A percentile compares a stretch with the other conserved stretches of the same genome.
phyloP scores from a whole-genome alignment of 2,113 vertebrate genomes.

The Uropsilus gracilis region DNA sequence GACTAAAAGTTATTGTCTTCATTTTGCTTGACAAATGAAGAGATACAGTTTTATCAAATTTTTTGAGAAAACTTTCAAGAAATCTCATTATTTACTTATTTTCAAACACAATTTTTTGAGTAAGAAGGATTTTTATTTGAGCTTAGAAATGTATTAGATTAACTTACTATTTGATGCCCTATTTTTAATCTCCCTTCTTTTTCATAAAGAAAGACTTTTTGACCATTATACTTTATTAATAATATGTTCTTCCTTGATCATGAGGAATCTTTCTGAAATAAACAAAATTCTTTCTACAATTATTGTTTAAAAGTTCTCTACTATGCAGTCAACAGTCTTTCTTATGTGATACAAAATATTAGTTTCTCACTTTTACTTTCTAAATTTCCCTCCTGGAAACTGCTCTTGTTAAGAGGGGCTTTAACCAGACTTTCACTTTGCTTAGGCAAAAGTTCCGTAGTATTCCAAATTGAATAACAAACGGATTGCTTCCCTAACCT shows the following conservation, averaged over 20 bases:
- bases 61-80: neutral
- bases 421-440: neutral
- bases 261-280: neutral
- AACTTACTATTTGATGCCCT: neutral
- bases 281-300: neutral
- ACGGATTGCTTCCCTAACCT: no score
- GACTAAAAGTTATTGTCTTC: neutral
- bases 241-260: neutral
- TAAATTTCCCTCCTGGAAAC: neutral
- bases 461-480: neutral
- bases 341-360: neutral
- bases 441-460: neutral
- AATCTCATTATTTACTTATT: neutral
- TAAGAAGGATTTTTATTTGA: neutral
- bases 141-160: neutral
- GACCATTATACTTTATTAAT: neutral
- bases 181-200: neutral
- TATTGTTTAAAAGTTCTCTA: neutral
- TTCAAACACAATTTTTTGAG: neutral
- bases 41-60: neutral
- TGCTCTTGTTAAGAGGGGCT: neutral
- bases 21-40: neutral
- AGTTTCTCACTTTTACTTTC: neutral
- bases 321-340: neutral
- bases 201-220: neutral